Evolutionary conservation across 2,888 invertebrate genomes (phyloP), one percentile per base, ranked within the genome.

Genomic region (Rhyacophila evoluta): DNA sequence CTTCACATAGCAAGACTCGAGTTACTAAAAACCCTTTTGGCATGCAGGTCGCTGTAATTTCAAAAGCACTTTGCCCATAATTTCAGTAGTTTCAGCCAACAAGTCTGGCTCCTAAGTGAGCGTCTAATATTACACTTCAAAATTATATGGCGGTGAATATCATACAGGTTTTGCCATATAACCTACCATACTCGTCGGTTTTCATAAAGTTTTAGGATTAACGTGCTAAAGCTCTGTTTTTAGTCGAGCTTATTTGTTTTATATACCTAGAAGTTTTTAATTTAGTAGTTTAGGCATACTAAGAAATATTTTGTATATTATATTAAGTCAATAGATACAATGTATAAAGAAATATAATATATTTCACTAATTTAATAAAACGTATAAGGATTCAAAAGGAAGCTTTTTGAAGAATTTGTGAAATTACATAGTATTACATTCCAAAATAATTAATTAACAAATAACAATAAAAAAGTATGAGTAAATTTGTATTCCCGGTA

Each of bases 41-140:
- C 12, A 10, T 25, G 25, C 25, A 55, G 25, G 25, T 25, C 19
- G 55, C 55, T 19, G 28, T 29, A 15, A 10, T 74, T 74, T n/a
- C 6, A 68, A 68, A 37, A 39, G 74, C 67, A 74, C 68, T 74
- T 68, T 15, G 37, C 11, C 67, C 36, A 75, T 75, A 75, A 75
- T 75, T 75, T 39, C 55, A 55, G 75, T 70, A 39, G 29, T 75
- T 38, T 70, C 69, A 41, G 75, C 36, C 69, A 71, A 33, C 70
- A 11, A 55, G 55, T 55, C 55, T 29, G 39, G 75, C 28, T 33
- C 11, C 39, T 70, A 55, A 55, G 55, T 55, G 70, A 70, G 41
- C 75, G 70, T 70, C 70, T 75, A 70, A 71, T 71, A 75, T 75
- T 75, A 71, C 41, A 75, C 75, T 75, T 70, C 70, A 75, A 70